phyloP scores from a whole-genome alignment of 2,888 invertebrate genomes.

The Sturmia bella region DNA sequence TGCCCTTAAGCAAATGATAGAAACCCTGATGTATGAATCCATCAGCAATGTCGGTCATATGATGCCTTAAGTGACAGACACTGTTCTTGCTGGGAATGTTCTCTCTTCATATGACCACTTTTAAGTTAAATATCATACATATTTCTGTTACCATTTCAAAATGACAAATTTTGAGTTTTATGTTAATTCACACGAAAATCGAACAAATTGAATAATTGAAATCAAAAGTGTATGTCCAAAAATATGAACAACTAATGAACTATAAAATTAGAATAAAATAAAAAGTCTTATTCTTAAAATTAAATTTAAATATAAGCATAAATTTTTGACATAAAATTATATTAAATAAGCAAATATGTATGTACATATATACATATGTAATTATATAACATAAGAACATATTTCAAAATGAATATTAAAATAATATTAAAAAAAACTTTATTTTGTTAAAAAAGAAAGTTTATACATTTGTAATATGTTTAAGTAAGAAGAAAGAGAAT shows the following conservation, averaged over 20 bases:
- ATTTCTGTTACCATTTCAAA: too few species aligned
- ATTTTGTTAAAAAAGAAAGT: conserved; percentile 51
- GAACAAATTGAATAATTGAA: too few species aligned
- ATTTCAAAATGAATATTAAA: conserved; percentile 23
- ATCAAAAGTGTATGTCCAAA: conserved; percentile 47
- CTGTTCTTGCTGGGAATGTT: too few species aligned
- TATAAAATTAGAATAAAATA: conserved; percentile 45
- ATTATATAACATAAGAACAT: conserved; percentile 7
- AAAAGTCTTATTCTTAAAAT: conserved; percentile 27
- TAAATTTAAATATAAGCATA: conserved; percentile 48
- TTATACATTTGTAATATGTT: conserved; percentile 42
- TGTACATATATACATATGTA: conserved; percentile 10
- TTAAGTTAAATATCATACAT: too few species aligned
- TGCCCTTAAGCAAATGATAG: too few species aligned
- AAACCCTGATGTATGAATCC: too few species aligned
- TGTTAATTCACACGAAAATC: too few species aligned
- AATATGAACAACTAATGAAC: conserved; percentile 17
- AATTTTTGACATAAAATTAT: conserved; percentile 41
- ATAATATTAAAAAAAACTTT: conserved; percentile 11
- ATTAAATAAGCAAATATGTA: conserved; percentile 55
- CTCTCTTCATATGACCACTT: too few species aligned
- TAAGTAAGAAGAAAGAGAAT: conserved; percentile 10
- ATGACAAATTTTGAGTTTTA: too few species aligned
- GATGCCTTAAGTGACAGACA: too few species aligned
- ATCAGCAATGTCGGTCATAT: too few species aligned